Evolutionary conservation across 2,888 invertebrate genomes (phyloP).

Genomic region (Ophioninae sp.): DNA sequence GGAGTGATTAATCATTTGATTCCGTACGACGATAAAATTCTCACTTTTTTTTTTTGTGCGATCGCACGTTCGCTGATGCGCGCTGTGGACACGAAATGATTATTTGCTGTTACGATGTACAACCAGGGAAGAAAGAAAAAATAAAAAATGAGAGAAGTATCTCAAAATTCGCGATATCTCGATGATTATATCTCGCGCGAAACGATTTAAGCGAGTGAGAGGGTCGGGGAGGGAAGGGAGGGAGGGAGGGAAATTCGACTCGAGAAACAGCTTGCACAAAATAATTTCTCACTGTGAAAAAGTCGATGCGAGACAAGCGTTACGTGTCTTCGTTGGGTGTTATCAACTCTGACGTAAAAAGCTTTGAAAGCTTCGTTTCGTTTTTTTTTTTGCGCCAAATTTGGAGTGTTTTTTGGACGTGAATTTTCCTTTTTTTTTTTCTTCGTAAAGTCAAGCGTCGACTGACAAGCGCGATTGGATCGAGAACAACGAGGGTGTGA

Average conservation of each 20-base stretch:
- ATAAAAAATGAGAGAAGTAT: background rate
- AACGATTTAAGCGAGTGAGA: background rate
- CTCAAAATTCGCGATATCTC: constrained; percentile 46
- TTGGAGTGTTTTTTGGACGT: background rate
- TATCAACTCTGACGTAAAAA: background rate
- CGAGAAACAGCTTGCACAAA: constrained; percentile 22
- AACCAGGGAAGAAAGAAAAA: too few relatives aligned
- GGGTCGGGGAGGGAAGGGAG: background rate
- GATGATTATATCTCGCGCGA: constrained; percentile 5
- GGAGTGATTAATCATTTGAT: constrained; percentile 24
- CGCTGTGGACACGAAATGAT: background rate
- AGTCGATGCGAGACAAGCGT: background rate
- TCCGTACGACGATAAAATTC: constrained; percentile 22
- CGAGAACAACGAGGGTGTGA: background rate
- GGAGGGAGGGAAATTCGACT: constrained; percentile 16
- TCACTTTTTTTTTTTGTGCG: background rate
- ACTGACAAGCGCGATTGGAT: background rate
- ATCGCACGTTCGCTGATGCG: background rate
- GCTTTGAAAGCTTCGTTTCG: background rate
- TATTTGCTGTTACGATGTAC: constrained; percentile 29
- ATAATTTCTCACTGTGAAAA: constrained; percentile 1
- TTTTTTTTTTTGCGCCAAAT: background rate
- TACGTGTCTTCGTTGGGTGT: background rate
- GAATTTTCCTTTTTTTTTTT: background rate
- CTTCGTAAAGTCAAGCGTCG: background rate